Conservation (phyloP, 1,140 invertebrate genomes). For the Amphibalanus amphitrite region DNA sequence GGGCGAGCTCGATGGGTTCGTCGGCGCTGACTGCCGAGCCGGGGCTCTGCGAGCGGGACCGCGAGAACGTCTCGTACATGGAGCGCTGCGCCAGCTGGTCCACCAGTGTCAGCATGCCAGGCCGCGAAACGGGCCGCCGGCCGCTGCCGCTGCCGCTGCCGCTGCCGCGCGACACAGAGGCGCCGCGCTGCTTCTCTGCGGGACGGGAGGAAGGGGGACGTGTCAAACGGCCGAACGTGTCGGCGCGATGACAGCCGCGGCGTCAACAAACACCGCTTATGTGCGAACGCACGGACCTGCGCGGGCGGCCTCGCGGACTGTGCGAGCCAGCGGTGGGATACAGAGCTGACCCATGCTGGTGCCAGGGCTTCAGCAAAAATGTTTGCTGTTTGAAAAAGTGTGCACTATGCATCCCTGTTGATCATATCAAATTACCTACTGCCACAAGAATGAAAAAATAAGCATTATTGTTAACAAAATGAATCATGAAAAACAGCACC, state of each 20-base stretch:
- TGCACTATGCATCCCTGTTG: too few species aligned
- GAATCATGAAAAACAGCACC: too few species aligned
- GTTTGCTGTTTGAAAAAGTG: too few species aligned
- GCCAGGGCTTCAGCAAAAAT: too few species aligned
- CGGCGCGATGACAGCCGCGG: slow-evolving; percentile 74
- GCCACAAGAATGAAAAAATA: too few species aligned
- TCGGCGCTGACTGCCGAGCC: slow-evolving; percentile 93
- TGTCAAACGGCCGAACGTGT: slow-evolving; percentile 47
- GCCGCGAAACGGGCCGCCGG: slow-evolving; percentile 24
- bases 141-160: slow-evolving; percentile 6
- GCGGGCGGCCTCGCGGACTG: too few species aligned
- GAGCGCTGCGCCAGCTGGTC: slow-evolving; percentile 40
- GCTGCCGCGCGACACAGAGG: slow-evolving; percentile 5
- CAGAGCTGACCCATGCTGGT: too few species aligned
- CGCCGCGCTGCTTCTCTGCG: slow-evolving; percentile 3
- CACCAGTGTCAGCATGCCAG: slow-evolving; percentile 66
- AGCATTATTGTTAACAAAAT: too few species aligned
- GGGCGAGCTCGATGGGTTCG: slow-evolving; percentile 89
- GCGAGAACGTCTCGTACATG: slow-evolving; percentile 14
- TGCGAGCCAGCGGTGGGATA: too few species aligned
- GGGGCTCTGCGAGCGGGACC: slow-evolving; percentile 61
- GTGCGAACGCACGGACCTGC: too few species aligned
- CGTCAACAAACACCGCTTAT: not conserved
- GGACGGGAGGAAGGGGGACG: slow-evolving; percentile 4
- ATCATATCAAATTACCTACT: too few species aligned